phyloP scores from a whole-genome alignment of 2,888 invertebrate species.

The Neoascia interrupta region DNA sequence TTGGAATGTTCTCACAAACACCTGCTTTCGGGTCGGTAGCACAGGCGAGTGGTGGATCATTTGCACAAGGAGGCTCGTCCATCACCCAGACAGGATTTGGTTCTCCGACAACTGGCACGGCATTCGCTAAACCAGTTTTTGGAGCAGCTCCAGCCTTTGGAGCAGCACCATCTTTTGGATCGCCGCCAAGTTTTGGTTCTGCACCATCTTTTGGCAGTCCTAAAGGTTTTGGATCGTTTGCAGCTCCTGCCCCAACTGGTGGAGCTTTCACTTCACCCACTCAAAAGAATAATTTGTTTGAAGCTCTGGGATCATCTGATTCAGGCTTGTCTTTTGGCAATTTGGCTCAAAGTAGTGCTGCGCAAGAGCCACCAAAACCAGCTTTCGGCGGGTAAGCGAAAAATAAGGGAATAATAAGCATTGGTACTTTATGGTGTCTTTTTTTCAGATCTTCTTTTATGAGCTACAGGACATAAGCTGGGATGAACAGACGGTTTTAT shows the following conservation, averaged over 20 bases:
- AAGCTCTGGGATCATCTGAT: constrained; percentile 77
- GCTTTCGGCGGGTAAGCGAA: constrained; percentile 78
- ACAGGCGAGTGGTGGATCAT: constrained; percentile 67
- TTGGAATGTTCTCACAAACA: constrained; percentile 73
- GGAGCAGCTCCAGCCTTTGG: constrained; percentile 73
- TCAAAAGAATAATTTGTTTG: constrained; percentile 77
- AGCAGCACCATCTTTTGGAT: constrained; percentile 76
- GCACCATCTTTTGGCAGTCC: constrained; percentile 77
- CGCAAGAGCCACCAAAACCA: constrained; percentile 75
- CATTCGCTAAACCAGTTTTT: constrained; percentile 71
- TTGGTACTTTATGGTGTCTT: not conserved
- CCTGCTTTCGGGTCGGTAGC: constrained; percentile 72
- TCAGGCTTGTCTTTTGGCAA: constrained; percentile 78
- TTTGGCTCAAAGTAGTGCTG: constrained; percentile 77
- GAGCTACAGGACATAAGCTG: constrained; percentile 56
- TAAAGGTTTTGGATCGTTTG: constrained; percentile 76
- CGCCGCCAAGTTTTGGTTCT: constrained; percentile 78
- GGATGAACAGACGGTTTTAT: constrained; percentile 6
- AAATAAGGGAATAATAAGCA: not conserved
- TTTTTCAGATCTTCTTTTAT: constrained; percentile 53
- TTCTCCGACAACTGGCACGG: constrained; percentile 73
- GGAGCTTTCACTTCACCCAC: constrained; percentile 71
- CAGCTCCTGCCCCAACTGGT: constrained; percentile 69
- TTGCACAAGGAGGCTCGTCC: constrained; percentile 74
- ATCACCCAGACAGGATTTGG: constrained; percentile 77